Conservation (phyloP, 2,888 invertebrate genomes). For the Ophioninae sp. region DNA sequence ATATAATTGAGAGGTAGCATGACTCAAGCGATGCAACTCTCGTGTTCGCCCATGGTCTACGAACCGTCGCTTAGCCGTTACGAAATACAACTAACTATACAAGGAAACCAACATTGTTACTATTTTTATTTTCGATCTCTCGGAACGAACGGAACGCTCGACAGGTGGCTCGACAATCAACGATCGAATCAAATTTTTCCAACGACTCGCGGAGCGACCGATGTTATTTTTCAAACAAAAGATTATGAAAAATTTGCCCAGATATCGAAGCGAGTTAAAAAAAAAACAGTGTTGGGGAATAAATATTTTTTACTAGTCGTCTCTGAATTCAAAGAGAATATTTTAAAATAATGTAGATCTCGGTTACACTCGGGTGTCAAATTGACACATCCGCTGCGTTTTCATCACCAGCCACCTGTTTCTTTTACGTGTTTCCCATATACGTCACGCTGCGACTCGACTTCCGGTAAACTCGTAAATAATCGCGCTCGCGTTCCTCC, state of each 20-base stretch:
- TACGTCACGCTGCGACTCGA: slow-evolving; percentile 47
- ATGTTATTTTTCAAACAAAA: neutral
- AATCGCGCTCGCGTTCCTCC: slow-evolving; percentile 18
- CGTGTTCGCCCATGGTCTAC: slow-evolving; percentile 15
- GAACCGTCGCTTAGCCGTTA: slow-evolving; percentile 8
- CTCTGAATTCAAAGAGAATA: too few species aligned
- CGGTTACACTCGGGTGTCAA: too few species aligned
- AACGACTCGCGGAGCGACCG: too few species aligned
- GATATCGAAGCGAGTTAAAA: too few species aligned
- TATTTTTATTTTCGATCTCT: neutral
- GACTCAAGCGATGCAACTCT: slow-evolving; percentile 31
- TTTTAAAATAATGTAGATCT: neutral
- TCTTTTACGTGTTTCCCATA: slow-evolving; percentile 29
- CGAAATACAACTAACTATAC: slow-evolving; percentile 6
- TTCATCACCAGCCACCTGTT: slow-evolving; percentile 22
- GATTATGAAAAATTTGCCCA: too few species aligned
- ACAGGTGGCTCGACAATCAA: neutral
- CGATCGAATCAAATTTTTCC: neutral
- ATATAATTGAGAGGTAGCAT: slow-evolving; percentile 41
- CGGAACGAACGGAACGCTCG: neutral
- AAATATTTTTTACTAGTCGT: too few species aligned
- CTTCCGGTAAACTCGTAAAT: slow-evolving; percentile 49
- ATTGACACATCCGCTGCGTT: neutral
- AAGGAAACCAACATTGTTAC: neutral
- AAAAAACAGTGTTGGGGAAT: too few species aligned